phyloP scores from a whole-genome alignment of 2,797 vertebrate genomes.

The Pteropus rufus region DNA sequence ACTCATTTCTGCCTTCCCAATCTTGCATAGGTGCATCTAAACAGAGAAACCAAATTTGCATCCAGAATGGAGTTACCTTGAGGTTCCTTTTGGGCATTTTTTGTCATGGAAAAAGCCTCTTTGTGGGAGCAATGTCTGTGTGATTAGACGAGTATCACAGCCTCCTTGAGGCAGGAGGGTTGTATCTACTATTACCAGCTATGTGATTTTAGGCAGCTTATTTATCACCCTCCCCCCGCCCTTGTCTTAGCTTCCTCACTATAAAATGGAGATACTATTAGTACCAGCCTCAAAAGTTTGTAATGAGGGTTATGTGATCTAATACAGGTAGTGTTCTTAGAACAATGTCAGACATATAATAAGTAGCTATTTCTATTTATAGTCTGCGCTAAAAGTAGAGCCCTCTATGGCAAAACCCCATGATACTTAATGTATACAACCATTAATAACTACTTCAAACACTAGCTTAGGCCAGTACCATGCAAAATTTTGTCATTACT shows the following conservation, averaged over 20 bases:
- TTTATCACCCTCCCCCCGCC: neutral
- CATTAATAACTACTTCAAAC: neutral
- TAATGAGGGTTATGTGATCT: neutral
- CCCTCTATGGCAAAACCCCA: neutral
- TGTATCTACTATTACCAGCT: neutral
- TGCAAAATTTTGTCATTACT: neutral
- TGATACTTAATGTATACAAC: neutral
- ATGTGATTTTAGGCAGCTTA: neutral
- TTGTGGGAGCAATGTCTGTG: neutral
- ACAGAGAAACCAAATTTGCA: neutral
- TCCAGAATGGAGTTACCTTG: neutral
- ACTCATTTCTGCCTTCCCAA: neutral
- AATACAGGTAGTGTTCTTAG: neutral
- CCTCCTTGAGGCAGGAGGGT: neutral
- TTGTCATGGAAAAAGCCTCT: neutral
- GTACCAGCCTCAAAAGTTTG: neutral
- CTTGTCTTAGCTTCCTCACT: neutral
- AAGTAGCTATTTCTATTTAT: conserved; percentile 13
- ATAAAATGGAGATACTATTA: neutral
- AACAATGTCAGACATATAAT: neutral
- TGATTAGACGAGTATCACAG: neutral
- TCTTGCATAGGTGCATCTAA: neutral
- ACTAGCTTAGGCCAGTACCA: neutral
- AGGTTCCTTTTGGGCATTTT: neutral
- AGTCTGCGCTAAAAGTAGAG: neutral